Evolutionary conservation across 2,797 vertebrate genomes (phyloP).

Genomic region (Poeciliopsis infans): DNA sequence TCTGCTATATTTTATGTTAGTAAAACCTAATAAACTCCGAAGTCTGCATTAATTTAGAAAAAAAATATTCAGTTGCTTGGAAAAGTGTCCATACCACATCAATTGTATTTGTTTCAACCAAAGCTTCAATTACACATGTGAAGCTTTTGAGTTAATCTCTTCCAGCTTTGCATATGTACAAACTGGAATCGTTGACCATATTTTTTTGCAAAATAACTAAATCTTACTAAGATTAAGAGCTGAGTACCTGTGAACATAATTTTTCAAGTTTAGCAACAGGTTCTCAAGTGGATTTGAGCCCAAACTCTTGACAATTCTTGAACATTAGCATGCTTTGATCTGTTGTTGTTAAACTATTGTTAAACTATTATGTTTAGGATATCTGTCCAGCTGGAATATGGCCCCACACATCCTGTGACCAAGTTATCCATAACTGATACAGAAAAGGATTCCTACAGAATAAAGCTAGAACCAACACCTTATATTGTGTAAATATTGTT

Average conservation of each 20-base stretch:
- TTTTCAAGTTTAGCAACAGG: neutral
- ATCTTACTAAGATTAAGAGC: neutral
- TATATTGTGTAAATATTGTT: neutral
- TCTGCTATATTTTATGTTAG: conserved; percentile 45
- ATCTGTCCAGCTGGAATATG: neutral
- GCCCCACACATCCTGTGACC: neutral
- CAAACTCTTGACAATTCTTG: neutral
- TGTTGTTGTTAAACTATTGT: neutral
- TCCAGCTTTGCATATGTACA: neutral
- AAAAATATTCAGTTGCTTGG: neutral
- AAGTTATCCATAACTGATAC: neutral
- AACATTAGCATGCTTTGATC: neutral
- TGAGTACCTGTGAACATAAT: neutral
- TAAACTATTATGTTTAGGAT: neutral
- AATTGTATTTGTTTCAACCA: neutral
- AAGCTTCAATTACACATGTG: neutral
- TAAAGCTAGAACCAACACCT: too few species aligned
- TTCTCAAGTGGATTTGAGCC: neutral
- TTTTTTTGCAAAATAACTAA: neutral
- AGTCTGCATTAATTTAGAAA: conserved; percentile 26
- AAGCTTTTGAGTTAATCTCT: neutral
- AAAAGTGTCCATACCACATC: neutral
- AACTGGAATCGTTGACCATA: neutral
- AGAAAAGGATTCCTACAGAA: neutral
- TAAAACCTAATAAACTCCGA: conserved; percentile 57